phyloP scores from a whole-genome alignment of 2,113 vertebrate genomes.

The Motacilla tschutschensis region DNA sequence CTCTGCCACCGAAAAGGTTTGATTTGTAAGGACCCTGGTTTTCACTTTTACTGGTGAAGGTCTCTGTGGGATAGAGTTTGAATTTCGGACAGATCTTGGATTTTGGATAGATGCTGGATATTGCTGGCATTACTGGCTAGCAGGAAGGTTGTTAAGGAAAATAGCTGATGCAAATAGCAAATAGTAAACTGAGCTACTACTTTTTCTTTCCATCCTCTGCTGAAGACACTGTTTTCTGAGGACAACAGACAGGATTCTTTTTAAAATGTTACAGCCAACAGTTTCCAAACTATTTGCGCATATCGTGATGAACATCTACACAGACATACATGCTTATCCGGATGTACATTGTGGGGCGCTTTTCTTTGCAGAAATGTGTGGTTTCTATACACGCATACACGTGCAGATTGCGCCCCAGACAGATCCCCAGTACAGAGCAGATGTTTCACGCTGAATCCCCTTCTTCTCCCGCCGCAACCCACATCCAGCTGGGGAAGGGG shows the following conservation, averaged over 20 bases:
- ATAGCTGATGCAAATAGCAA: not conserved
- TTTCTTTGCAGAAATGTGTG: not conserved
- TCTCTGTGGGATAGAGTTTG: not conserved
- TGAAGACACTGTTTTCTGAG: not conserved
- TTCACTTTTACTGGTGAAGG: not conserved
- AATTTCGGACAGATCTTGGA: not conserved
- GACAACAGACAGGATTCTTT: not conserved
- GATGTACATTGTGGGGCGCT: not conserved
- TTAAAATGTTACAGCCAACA: not conserved
- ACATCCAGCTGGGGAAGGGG: not conserved
- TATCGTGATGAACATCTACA: not conserved
- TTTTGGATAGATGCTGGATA: not conserved
- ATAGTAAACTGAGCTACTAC: not conserved
- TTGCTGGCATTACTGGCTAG: not conserved
- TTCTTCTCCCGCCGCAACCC: not conserved
- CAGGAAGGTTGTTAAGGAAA: not conserved
- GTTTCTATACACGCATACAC: rapidly evolving
- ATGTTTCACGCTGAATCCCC: not conserved
- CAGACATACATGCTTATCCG: not conserved
- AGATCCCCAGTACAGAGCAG: rapidly evolving
- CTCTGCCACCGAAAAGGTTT: not conserved
- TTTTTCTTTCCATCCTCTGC: not conserved
- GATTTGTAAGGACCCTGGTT: not conserved
- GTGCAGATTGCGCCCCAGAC: not conserved
- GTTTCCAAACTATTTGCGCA: not conserved